Conservation (phyloP, 1,140 invertebrate species). For the Nymphalis io region DNA sequence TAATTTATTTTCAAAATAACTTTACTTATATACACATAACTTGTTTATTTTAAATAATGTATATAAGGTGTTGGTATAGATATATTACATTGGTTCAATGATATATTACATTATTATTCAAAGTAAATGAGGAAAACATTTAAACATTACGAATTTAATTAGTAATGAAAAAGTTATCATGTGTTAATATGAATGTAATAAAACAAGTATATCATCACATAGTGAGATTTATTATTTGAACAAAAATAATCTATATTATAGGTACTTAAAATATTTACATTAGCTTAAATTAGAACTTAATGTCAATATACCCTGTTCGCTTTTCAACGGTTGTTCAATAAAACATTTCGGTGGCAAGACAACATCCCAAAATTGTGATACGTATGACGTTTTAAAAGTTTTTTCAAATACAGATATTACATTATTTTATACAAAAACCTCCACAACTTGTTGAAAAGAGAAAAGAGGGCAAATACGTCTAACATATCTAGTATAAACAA, state of each 20-base stretch:
- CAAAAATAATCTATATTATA: slow-evolving; percentile 76
- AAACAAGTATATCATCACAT: slow-evolving; percentile 63
- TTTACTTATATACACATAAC: too few relatives aligned
- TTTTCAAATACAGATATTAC: slow-evolving; percentile 29
- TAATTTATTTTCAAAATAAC: too few relatives aligned
- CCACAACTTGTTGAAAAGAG: slow-evolving; percentile 77
- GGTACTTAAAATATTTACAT: slow-evolving; percentile 78
- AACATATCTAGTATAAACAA: slow-evolving; percentile 58
- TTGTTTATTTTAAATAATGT: too few relatives aligned
- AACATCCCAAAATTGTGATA: slow-evolving; percentile 39
- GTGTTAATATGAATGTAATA: slow-evolving; percentile 16
- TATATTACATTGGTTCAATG: too few relatives aligned
- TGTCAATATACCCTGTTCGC: slow-evolving; percentile 77
- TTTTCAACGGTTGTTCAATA: slow-evolving; percentile 76
- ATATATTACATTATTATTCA: background rate
- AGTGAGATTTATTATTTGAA: slow-evolving; percentile 79
- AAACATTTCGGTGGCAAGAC: slow-evolving; percentile 63
- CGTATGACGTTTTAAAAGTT: slow-evolving; percentile 33
- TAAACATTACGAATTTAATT: background rate
- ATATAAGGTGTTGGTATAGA: too few relatives aligned
- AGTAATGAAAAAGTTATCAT: background rate
- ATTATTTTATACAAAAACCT: slow-evolving; percentile 27
- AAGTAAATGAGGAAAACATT: background rate
- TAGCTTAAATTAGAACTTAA: slow-evolving; percentile 72
- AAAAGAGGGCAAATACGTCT: slow-evolving; percentile 61